phyloP scores from a whole-genome alignment of 30 jellyfish, hydroid and myxozoan species.

The Aurelia aurita complex sp. Pacific region DNA sequence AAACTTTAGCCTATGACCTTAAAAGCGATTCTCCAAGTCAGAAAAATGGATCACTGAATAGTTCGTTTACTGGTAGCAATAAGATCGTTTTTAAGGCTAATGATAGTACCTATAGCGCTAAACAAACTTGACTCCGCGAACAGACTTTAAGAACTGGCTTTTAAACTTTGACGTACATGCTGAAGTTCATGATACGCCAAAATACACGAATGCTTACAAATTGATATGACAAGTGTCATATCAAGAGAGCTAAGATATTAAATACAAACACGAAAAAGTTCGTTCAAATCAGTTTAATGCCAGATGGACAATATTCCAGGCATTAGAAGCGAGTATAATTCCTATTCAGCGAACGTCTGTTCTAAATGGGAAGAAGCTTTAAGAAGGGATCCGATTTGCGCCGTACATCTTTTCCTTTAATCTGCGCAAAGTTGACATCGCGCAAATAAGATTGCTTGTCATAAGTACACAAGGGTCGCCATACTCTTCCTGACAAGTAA shows the following conservation, averaged over 20 bases:
- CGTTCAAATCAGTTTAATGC: conserved; percentile 44
- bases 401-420: conserved; percentile 64
- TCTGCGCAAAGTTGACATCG: conserved; percentile 50
- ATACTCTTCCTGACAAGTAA: conserved; percentile 67
- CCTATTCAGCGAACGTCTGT: conserved; percentile 17
- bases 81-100: too few species aligned
- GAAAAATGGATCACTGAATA: too few species aligned
- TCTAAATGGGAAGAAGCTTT: conserved; percentile 34
- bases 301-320: conserved; percentile 48
- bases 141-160: too few species aligned
- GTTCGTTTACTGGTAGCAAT: too few species aligned
- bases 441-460: conserved; percentile 48
- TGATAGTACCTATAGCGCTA: too few species aligned
- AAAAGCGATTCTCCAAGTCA: too few species aligned
- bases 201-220: too few species aligned
- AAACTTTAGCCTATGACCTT: too few species aligned
- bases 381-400: conserved; percentile 47
- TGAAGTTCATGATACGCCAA: too few species aligned
- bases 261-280: conserved; percentile 25
- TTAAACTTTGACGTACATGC: too few species aligned
- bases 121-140: too few species aligned
- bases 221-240: not conserved
- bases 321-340: not conserved
- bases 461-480: conserved; percentile 59
- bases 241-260: not conserved